These are phyloP conservation scores for Sipha flava DNA, from an alignment of 1,140 invertebrate genomes.

Conservation along the genomic window DNA sequence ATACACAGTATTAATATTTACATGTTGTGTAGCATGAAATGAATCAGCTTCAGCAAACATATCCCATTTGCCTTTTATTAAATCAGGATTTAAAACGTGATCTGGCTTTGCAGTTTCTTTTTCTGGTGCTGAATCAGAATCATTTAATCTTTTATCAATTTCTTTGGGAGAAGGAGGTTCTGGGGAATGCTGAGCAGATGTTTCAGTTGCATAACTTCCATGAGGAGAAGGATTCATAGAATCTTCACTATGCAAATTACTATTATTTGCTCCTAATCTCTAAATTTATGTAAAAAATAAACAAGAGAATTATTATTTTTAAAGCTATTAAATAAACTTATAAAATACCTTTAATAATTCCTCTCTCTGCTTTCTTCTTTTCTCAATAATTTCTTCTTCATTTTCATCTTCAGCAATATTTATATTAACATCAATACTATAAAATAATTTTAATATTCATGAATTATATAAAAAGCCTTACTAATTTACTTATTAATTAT, in stretches of 20 bases:
- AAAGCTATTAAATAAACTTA: neutral
- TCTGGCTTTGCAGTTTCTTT: conserved; percentile 6
- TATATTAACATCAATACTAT: conserved; percentile 49
- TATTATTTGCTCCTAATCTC: conserved; percentile 22
- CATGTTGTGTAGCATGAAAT: conserved; percentile 72
- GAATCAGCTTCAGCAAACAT: conserved; percentile 86
- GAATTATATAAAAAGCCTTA: neutral
- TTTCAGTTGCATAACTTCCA: conserved; percentile 25
- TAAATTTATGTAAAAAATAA: neutral
- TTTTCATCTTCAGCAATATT: conserved; percentile 88
- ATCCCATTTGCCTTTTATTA: conserved; percentile 50
- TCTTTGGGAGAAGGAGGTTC: conserved; percentile 18
- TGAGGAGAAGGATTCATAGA: conserved; percentile 24
- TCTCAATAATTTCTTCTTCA: conserved; percentile 88
- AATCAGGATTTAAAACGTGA: conserved; percentile 26
- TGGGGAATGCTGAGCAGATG: conserved; percentile 8
- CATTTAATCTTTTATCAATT: neutral
- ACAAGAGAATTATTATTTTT: neutral
- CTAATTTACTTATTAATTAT: neutral
- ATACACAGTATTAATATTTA: conserved; percentile 49
- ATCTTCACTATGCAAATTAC: conserved; percentile 30
- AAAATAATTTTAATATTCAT: too few species aligned
- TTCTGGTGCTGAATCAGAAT: conserved; percentile 4
- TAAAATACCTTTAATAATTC: conserved; percentile 68
- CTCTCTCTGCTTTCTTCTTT: conserved; percentile 77